phyloP scores from a whole-genome alignment of 2,113 vertebrate species.

The Oryzias melastigma region DNA sequence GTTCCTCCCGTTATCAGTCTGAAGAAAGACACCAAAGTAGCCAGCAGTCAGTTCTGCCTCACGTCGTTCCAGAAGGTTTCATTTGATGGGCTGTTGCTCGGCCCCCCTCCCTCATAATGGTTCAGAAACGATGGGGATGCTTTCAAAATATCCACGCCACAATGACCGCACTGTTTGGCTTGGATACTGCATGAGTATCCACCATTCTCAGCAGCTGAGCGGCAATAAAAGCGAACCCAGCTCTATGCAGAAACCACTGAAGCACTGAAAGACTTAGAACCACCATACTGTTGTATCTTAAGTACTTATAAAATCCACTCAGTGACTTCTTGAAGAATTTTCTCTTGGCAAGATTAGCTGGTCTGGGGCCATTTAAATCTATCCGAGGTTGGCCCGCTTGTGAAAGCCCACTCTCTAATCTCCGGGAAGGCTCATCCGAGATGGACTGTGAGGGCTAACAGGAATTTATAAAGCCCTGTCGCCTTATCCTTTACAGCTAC shows the following conservation, averaged over 20 bases:
- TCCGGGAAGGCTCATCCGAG: constrained; percentile 63
- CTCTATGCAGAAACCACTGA: constrained; percentile 31
- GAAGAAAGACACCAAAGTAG: constrained; percentile 52
- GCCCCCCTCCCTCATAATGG: constrained; percentile 58
- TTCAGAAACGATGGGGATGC: constrained; percentile 53
- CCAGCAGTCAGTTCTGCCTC: constrained; percentile 66
- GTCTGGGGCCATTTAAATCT: constrained; percentile 65
- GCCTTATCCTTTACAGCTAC: constrained; percentile 35
- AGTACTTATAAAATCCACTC: constrained; percentile 69
- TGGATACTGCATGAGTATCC: constrained; percentile 46
- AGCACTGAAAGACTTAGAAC: constrained; percentile 44
- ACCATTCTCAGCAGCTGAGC: constrained; percentile 42
- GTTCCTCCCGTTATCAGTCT: constrained; percentile 55
- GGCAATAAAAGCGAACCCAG: constrained; percentile 44
- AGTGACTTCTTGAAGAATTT: constrained; percentile 66
- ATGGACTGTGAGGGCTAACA: constrained; percentile 56
- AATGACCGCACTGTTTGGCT: constrained; percentile 55
- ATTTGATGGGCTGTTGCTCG: constrained; percentile 69
- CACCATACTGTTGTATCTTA: constrained; percentile 62
- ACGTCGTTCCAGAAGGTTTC: constrained; percentile 56
- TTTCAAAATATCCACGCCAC: constrained; percentile 64
- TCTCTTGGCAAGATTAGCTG: constrained; percentile 68
- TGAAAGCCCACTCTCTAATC: constrained; percentile 66
- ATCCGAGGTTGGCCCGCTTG: constrained; percentile 54
- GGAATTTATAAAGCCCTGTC: constrained; percentile 55